Evolutionary conservation across 2,113 vertebrate species (phyloP).

Genomic region (Bubo blakistoni): DNA sequence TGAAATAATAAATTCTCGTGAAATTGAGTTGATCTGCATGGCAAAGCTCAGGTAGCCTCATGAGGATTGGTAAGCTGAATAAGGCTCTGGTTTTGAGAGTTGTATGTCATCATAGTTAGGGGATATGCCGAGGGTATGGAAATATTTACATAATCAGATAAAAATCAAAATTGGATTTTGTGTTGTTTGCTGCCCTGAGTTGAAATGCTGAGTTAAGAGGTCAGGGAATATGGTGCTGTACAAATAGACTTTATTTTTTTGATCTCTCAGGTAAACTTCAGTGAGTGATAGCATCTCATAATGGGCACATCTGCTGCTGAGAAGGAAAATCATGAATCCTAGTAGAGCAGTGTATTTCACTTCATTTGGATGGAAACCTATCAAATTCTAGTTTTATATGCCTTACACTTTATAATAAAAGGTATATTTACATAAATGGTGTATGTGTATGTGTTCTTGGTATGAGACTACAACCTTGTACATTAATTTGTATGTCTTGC

Average conservation of each 20-base stretch:
- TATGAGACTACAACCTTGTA: background rate
- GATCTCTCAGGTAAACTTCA: slow-evolving; percentile 66
- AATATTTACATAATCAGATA: background rate
- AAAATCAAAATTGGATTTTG: background rate
- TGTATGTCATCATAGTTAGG: background rate
- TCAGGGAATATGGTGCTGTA: slow-evolving; percentile 8
- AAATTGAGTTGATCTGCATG: fast-evolving
- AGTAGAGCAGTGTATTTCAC: slow-evolving; percentile 52
- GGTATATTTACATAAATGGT: slow-evolving; percentile 37
- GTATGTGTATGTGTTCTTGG: slow-evolving; percentile 43
- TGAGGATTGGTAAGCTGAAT: background rate
- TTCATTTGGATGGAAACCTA: slow-evolving; percentile 51
- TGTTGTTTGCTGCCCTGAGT: background rate
- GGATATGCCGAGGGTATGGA: fast-evolving
- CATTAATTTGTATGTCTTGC: slow-evolving; percentile 24
- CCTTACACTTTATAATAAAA: slow-evolving; percentile 55
- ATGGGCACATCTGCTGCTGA: slow-evolving; percentile 47
- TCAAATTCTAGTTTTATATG: slow-evolving; percentile 59
- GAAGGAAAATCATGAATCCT: slow-evolving; percentile 50
- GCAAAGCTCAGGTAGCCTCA: background rate
- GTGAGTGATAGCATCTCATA: slow-evolving; percentile 51
- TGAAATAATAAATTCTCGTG: background rate
- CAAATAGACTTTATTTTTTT: slow-evolving; percentile 63
- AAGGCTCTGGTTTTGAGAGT: background rate
- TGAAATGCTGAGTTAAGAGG: background rate